phyloP scores from a whole-genome alignment of 2,888 invertebrate genomes.

The Hemistola chrysoprasaria region DNA sequence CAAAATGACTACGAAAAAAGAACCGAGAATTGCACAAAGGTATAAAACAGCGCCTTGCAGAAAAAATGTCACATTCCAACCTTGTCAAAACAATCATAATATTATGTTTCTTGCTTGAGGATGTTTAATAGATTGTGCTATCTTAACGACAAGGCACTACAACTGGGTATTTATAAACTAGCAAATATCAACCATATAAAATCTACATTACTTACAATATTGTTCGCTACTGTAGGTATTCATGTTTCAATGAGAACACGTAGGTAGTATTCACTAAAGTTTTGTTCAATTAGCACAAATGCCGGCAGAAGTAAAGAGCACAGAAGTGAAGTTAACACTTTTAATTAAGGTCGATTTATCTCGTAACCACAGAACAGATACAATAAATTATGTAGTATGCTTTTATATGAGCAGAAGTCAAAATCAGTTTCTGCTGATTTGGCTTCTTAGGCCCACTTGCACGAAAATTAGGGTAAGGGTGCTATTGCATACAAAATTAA shows the following conservation, averaged over 20 bases:
- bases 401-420: too few relatives aligned
- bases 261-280: background rate
- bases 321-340: too few relatives aligned
- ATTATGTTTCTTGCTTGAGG: background rate
- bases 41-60: constrained; percentile 13
- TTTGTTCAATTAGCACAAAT: background rate
- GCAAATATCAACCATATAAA: constrained; percentile 45
- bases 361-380: too few relatives aligned
- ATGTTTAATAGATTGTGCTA: background rate
- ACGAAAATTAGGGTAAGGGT: too few relatives aligned
- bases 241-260: constrained; percentile 22
- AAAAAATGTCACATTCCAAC: constrained; percentile 4
- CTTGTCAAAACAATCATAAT: too few relatives aligned
- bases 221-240: constrained; percentile 23
- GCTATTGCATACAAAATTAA: too few relatives aligned
- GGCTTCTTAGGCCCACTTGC: too few relatives aligned
- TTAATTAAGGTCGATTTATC: too few relatives aligned
- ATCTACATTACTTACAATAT: constrained; percentile 42
- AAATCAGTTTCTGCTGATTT: too few relatives aligned
- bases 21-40: constrained; percentile 44
- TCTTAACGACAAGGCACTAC: constrained; percentile 1
- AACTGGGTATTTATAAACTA: constrained; percentile 25
- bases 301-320: background rate
- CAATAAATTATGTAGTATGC: too few relatives aligned
- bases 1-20: constrained; percentile 34